These are phyloP conservation scores for Abrostola tripartita DNA, from an alignment of 2,888 invertebrate species.

Conservation along the genomic window DNA sequence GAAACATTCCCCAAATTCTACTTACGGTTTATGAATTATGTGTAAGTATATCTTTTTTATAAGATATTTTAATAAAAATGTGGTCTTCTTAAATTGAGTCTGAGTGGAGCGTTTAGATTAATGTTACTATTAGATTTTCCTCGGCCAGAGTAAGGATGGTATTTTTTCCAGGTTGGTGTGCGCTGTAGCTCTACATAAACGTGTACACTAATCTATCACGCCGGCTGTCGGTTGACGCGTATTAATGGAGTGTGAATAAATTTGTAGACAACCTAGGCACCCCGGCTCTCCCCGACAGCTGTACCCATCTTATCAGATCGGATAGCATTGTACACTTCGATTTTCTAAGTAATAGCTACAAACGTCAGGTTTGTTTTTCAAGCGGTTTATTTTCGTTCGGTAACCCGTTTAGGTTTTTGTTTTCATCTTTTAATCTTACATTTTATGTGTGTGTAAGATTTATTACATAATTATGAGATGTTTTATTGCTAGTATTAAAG, in stretches of 20 bases:
- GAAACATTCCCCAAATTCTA: slow-evolving; percentile 29
- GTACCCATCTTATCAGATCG: slow-evolving; percentile 50
- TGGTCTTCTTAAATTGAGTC: slow-evolving; percentile 48
- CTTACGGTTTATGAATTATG: slow-evolving; percentile 31
- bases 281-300: slow-evolving; percentile 40
- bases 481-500: slow-evolving; percentile 12
- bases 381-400: slow-evolving; percentile 33
- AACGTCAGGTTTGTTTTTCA: slow-evolving; percentile 38
- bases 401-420: slow-evolving; percentile 22
- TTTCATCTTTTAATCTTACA: slow-evolving; percentile 27
- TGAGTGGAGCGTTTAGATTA: slow-evolving; percentile 48
- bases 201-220: slow-evolving; percentile 76
- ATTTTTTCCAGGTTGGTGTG: slow-evolving; percentile 64
- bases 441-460: slow-evolving; percentile 14
- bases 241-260: slow-evolving; percentile 81
- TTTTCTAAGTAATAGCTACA: slow-evolving; percentile 50
- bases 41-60: slow-evolving; percentile 38
- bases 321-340: slow-evolving; percentile 46
- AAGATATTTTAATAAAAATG: slow-evolving; percentile 50
- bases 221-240: slow-evolving; percentile 71
- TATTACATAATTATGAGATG: slow-evolving; percentile 12
- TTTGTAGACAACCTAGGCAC: slow-evolving; percentile 67
- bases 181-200: slow-evolving; percentile 65
- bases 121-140: slow-evolving; percentile 45
- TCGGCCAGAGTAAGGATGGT: slow-evolving; percentile 28